Evolutionary conservation across 2,797 vertebrate genomes (phyloP).

Genomic region (Diceros bicornis): DNA sequence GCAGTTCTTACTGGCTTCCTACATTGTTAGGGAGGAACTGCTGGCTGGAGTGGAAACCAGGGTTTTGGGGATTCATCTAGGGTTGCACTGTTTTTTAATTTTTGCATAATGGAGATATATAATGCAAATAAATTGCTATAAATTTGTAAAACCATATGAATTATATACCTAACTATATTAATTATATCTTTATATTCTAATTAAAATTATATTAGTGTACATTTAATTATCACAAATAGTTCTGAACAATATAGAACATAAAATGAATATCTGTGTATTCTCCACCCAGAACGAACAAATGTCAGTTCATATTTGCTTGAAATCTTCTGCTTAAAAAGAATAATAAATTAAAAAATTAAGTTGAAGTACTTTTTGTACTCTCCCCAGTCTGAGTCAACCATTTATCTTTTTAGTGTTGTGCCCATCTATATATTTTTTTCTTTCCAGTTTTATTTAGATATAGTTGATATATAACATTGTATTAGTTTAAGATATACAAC

Average conservation of each 20-base stretch:
- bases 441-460: slow-evolving; percentile 6
- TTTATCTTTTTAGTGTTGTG: slow-evolving; percentile 10
- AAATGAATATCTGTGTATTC: background rate
- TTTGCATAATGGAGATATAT: background rate
- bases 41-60: background rate
- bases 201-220: background rate
- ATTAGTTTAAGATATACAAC: background rate
- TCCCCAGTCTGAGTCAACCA: background rate
- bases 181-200: background rate
- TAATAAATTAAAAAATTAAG: slow-evolving; percentile 44
- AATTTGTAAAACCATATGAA: background rate
- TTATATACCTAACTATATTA: background rate
- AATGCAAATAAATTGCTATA: background rate
- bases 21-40: background rate
- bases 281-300: background rate
- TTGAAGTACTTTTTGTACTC: slow-evolving; percentile 6
- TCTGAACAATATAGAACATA: background rate
- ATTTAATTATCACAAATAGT: background rate
- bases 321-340: slow-evolving; percentile 2
- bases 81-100: background rate
- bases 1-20: slow-evolving; percentile 39
- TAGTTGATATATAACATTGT: background rate
- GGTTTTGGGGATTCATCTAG: background rate
- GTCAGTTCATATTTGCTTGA: background rate
- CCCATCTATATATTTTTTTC: background rate